These are phyloP conservation scores for Todus mexicanus DNA, from an alignment of 2,797 vertebrate genomes.

Conservation along the genomic window DNA sequence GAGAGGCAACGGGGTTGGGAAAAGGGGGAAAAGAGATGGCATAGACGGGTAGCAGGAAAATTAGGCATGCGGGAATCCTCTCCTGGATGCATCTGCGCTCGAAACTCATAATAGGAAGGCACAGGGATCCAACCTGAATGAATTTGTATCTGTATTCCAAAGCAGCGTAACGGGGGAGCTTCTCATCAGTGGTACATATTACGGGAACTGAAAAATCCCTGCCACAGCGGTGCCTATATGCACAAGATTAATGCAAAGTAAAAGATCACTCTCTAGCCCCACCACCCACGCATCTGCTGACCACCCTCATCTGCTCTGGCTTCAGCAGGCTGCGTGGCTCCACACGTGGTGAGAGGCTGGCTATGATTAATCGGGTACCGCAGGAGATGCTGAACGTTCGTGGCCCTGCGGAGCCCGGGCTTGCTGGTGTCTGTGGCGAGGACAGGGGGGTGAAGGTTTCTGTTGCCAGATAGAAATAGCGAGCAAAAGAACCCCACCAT, in stretches of 20 bases:
- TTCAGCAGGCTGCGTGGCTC: background rate
- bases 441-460: background rate
- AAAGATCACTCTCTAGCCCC: background rate
- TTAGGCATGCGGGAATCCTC: background rate
- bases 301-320: background rate
- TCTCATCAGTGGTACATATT: constrained; percentile 10
- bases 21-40: background rate
- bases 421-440: background rate
- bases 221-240: background rate
- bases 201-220: background rate
- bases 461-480: background rate
- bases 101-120: background rate
- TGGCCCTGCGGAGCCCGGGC: background rate
- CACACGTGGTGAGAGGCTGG: background rate
- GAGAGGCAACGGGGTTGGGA: background rate
- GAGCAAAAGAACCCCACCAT: constrained; percentile 9
- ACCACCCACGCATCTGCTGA: constrained; percentile 40
- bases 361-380: constrained; percentile 46
- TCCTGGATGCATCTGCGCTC: background rate
- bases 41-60: background rate
- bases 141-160: background rate
- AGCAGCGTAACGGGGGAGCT: background rate
- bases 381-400: background rate
- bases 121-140: background rate
- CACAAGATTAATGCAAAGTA: constrained; percentile 41